Percentiles rank a stretch among this genome's conserved stretches.
These are phyloP conservation scores for Tetanocera ferruginea DNA, from an alignment of 2,888 invertebrate species.

Conservation along the genomic window DNA sequence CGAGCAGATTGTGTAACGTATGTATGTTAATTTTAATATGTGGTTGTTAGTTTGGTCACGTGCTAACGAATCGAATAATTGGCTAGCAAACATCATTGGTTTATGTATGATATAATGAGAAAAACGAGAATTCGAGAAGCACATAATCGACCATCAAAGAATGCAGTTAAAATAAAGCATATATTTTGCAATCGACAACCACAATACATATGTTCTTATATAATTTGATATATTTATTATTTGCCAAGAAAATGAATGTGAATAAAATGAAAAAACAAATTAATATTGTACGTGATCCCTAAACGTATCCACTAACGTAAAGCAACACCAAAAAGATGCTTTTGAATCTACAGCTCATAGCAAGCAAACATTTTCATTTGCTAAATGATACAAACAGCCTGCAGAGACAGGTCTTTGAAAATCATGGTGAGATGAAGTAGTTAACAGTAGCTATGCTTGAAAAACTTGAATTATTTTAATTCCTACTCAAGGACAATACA, in stretches of 20 bases:
- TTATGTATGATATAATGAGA: not conserved
- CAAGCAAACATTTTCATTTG: not conserved
- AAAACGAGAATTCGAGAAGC: not conserved
- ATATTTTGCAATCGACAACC: not conserved
- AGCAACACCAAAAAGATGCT: not conserved
- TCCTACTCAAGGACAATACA: no score
- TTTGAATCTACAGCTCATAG: not conserved
- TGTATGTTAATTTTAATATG: not conserved
- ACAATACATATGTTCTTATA: no score
- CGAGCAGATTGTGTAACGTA: not conserved
- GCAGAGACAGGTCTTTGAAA: no score
- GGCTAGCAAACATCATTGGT: not conserved
- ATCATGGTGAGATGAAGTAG: no score
- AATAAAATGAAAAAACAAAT: not conserved
- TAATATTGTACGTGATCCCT: not conserved
- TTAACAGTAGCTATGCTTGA: no score
- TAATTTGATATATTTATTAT: not conserved
- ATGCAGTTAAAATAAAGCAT: not conserved
- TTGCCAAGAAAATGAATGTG: not conserved
- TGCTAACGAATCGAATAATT: not conserved
- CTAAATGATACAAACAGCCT: no score
- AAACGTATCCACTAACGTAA: not conserved
- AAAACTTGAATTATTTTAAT: no score
- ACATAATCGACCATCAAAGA: not conserved
- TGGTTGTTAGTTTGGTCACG: not conserved